A percentile compares a stretch with the other conserved stretches of the same genome.
Evolutionary conservation across 2,888 invertebrate species (phyloP).

Genomic region (Sylvicola cinctus): DNA sequence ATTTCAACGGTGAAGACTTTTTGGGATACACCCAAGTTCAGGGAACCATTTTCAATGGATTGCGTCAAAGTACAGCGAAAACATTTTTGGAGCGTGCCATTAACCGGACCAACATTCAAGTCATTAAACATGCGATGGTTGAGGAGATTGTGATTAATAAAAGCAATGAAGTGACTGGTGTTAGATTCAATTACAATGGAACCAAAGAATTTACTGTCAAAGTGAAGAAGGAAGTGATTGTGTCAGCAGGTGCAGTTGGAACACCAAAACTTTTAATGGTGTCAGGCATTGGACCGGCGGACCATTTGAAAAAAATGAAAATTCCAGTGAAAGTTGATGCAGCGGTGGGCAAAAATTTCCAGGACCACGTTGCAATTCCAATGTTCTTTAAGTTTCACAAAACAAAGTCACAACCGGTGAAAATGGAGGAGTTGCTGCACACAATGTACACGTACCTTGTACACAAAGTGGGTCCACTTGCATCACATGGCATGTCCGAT

Average conservation of each 20-base stretch:
- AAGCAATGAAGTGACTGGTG: conserved; percentile 39
- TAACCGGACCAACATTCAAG: conserved; percentile 20
- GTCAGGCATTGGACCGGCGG: conserved; percentile 50
- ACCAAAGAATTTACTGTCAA: conserved; percentile 1
- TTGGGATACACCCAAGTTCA: conserved; percentile 45
- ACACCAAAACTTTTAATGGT: conserved; percentile 60
- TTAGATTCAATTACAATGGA: conserved; percentile 15
- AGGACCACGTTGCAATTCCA: conserved; percentile 50
- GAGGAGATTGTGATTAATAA: conserved; percentile 32
- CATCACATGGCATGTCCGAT: conserved; percentile 24
- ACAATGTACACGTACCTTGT: conserved; percentile 26
- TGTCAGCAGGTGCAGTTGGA: conserved; percentile 57
- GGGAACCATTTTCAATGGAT: conserved; percentile 43
- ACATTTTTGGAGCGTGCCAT: conserved; percentile 38
- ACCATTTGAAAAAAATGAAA: conserved; percentile 32
- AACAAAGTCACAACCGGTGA: conserved; percentile 8
- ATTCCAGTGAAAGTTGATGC: conserved; percentile 35
- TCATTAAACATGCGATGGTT: conserved; percentile 30
- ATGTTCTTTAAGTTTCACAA: conserved; percentile 21
- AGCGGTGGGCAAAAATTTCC: conserved; percentile 51
- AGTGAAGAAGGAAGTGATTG: conserved; percentile 48
- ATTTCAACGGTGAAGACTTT: conserved; percentile 40
- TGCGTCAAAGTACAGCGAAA: conserved; percentile 48
- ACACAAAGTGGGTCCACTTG: conserved; percentile 27
- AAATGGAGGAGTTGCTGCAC: conserved; percentile 11